These are phyloP conservation scores for Okamejei kenojei DNA, from an alignment of 2,797 vertebrate species.

Conservation along the genomic window DNA sequence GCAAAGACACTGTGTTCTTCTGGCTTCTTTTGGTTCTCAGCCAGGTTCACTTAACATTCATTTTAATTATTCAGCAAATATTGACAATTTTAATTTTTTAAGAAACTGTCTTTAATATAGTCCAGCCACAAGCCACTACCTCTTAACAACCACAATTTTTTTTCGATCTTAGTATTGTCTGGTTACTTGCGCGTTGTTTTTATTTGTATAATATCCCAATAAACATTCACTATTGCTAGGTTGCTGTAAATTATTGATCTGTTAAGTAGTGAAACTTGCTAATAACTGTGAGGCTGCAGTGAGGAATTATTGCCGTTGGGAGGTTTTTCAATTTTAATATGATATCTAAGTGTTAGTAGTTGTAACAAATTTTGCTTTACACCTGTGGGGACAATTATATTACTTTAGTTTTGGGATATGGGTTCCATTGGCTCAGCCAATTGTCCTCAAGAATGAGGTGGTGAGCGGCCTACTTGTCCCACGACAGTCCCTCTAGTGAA, in stretches of 20 bases:
- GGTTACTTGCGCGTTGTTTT: neutral
- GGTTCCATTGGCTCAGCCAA: too few relatives aligned
- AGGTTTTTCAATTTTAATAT: neutral
- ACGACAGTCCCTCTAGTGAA: too few relatives aligned
- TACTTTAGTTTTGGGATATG: too few relatives aligned
- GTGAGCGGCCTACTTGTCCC: too few relatives aligned
- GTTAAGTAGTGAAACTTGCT: neutral
- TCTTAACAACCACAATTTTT: neutral
- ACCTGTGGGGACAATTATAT: neutral
- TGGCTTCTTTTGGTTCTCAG: neutral
- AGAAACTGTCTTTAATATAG: conserved; percentile 26
- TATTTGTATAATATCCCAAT: neutral
- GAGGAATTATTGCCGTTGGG: neutral
- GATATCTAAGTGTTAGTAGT: neutral
- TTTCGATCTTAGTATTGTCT: neutral
- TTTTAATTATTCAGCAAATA: conserved; percentile 19
- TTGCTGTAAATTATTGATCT: conserved; percentile 19
- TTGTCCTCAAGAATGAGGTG: too few relatives aligned
- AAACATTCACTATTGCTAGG: neutral
- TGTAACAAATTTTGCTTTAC: neutral
- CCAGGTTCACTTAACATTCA: neutral
- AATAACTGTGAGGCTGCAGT: neutral
- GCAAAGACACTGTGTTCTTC: neutral
- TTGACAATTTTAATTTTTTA: conserved; percentile 14
- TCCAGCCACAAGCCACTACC: conserved; percentile 17